These are phyloP conservation scores for Iguana delicatissima DNA, from an alignment of 2,797 vertebrate species.

Conservation along the genomic window DNA sequence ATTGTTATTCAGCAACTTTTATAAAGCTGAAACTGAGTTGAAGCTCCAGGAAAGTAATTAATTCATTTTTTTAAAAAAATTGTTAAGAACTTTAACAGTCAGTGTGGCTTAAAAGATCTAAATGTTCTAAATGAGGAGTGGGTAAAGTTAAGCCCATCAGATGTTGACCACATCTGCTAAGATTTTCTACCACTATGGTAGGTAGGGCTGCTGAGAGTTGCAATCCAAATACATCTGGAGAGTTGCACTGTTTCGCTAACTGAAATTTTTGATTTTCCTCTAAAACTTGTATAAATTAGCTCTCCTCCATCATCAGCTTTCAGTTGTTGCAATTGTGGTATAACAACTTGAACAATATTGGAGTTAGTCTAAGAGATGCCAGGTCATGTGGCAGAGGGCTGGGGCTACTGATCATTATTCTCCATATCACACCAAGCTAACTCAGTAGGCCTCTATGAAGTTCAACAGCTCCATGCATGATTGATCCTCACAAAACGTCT, in stretches of 20 bases:
- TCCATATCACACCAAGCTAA: not conserved
- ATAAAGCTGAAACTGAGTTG: conserved; percentile 39
- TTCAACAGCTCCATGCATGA: not conserved
- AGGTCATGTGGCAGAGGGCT: not conserved
- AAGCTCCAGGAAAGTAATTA: conserved; percentile 28
- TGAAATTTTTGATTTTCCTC: not conserved
- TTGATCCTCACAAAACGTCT: no score
- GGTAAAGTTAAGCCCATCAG: no score
- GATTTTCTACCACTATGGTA: no score
- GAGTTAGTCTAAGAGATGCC: not conserved
- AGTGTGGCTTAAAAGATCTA: not conserved
- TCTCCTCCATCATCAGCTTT: not conserved
- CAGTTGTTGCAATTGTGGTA: not conserved
- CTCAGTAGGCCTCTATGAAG: not conserved
- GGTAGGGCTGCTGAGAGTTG: no score
- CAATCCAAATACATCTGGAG: no score
- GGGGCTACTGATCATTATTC: not conserved
- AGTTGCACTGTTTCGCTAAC: not conserved
- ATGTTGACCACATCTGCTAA: no score
- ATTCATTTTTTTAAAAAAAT: not conserved
- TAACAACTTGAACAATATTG: not conserved
- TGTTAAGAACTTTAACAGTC: not conserved
- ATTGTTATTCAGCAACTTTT: conserved; percentile 39
- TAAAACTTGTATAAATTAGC: not conserved
- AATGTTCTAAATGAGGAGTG: not conserved